Conservation (phyloP, 2,113 vertebrate genomes). For the Desmodus rotundus region DNA sequence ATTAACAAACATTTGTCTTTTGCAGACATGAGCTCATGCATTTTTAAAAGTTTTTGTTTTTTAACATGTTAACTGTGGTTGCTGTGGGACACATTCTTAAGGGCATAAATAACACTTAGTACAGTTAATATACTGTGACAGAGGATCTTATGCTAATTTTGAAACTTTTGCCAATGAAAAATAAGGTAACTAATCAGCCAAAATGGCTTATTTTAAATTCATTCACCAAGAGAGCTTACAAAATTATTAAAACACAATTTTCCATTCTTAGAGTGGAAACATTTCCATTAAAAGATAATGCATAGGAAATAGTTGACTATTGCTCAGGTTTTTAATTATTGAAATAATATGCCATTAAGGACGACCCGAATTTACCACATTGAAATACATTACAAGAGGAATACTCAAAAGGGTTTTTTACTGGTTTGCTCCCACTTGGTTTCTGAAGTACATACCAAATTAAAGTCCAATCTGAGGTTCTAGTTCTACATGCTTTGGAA, state of each 20-base stretch:
- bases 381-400: background rate
- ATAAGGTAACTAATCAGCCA: background rate
- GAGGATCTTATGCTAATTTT: background rate
- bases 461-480: conserved; percentile 2
- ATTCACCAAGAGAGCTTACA: background rate
- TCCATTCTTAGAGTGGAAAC: background rate
- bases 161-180: conserved; percentile 1
- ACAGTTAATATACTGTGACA: background rate
- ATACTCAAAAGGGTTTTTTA: background rate
- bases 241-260: background rate
- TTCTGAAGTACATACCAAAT: background rate
- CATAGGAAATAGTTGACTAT: background rate
- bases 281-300: background rate
- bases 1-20: conserved; percentile 39
- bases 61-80: background rate
- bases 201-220: background rate
- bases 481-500: background rate
- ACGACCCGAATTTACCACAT: background rate
- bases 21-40: conserved; percentile 45
- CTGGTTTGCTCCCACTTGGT: background rate
- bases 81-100: background rate
- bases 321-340: background rate
- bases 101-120: background rate
- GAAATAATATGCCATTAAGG: background rate
- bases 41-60: conserved; percentile 25